Evolutionary conservation across 2,888 invertebrate genomes (phyloP).

Genomic region (Melieria crassipennis): DNA sequence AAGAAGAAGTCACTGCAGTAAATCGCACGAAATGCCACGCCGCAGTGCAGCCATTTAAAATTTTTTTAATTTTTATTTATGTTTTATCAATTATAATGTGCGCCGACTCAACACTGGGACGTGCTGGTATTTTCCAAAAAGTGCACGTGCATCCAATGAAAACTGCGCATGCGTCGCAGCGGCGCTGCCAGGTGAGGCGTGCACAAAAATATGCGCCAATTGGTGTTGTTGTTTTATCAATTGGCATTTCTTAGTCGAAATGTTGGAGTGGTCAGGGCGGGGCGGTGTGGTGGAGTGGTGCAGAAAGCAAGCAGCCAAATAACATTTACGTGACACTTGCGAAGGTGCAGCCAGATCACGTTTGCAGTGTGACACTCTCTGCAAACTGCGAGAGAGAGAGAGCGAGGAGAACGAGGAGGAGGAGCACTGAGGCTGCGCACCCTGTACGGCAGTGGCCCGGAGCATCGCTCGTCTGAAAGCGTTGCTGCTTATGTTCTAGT

Average conservation of each 20-base stretch:
- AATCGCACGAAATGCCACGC: no score
- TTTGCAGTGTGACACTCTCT: constrained; percentile 44
- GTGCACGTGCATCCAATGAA: constrained; percentile 4
- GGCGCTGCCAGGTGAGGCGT: no score
- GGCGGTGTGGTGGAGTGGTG: no score
- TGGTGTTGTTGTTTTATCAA: no score
- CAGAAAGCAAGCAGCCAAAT: constrained; percentile 33
- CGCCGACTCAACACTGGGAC: constrained; percentile 39
- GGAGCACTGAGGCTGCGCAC: not conserved
- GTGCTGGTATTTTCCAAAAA: constrained; percentile 54
- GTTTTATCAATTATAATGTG: no score
- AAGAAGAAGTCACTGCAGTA: not conserved
- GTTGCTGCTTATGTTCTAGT: constrained; percentile 11
- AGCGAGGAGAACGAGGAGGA: not conserved
- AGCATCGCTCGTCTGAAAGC: not conserved
- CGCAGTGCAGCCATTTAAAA: no score
- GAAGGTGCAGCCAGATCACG: constrained; percentile 58
- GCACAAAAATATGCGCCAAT: no score
- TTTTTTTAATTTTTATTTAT: no score
- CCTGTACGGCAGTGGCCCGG: not conserved
- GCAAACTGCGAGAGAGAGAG: not conserved
- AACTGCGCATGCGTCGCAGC: constrained; percentile 3
- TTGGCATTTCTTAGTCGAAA: no score
- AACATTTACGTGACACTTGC: constrained; percentile 59
- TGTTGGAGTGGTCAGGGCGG: no score